A percentile compares a stretch with the other conserved stretches of the same genome.
phyloP scores from a whole-genome alignment of 2,113 vertebrate species.

The Tychaedon coryphoeus region DNA sequence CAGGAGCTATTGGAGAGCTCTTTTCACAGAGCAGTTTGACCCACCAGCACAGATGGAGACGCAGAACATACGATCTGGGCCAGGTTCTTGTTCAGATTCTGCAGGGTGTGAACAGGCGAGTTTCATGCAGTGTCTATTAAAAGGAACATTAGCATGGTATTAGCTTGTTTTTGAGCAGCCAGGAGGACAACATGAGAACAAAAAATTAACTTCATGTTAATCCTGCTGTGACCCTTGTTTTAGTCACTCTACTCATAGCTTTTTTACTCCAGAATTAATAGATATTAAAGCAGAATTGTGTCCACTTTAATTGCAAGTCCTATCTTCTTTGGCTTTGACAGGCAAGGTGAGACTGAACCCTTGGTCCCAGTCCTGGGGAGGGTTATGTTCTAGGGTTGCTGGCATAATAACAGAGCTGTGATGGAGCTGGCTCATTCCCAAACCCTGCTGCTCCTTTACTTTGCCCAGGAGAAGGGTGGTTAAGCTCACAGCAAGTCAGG shows the following conservation, averaged over 20 bases:
- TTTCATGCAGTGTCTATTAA: neutral
- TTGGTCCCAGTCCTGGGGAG: neutral
- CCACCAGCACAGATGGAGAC: neutral
- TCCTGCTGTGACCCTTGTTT: neutral
- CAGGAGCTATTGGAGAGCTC: neutral
- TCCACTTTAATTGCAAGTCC: neutral
- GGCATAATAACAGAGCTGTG: neutral
- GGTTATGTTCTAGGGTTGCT: neutral
- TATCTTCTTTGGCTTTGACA: neutral
- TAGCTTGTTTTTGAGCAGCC: neutral
- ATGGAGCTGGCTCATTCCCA: neutral
- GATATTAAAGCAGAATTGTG: neutral
- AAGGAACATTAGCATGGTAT: neutral
- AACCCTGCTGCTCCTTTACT: neutral
- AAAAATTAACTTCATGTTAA: neutral
- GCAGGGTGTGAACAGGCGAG: neutral
- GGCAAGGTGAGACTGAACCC: neutral
- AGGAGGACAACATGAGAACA: neutral
- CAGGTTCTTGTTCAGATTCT: neutral
- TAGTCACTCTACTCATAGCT: neutral
- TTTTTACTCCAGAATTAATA: neutral
- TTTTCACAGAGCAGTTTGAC: conserved; percentile 19
- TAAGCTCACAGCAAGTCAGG: neutral
- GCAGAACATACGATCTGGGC: neutral
- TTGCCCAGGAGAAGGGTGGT: neutral